Conservation (phyloP, 2,888 invertebrate genomes). For the Asteroscopus sphinx region DNA sequence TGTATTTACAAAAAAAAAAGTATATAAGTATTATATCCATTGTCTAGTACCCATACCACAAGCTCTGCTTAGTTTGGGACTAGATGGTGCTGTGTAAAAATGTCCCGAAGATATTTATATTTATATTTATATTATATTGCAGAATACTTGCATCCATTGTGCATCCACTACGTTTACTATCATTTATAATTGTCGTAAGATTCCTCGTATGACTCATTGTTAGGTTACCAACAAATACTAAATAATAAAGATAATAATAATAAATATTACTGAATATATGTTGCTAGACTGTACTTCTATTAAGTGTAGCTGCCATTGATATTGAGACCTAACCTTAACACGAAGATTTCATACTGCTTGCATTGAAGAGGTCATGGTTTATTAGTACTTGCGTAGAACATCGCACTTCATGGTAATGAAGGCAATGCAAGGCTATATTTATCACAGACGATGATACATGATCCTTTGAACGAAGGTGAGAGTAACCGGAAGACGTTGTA, state of each 20-base stretch:
- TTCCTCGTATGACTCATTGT: constrained; percentile 15
- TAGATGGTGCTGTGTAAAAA: too few species aligned
- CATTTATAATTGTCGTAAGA: constrained; percentile 2
- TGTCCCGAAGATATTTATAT: too few species aligned
- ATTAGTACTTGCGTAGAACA: constrained; percentile 10
- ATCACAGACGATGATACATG: constrained; percentile 1
- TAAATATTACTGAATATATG: constrained; percentile 5
- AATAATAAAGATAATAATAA: background rate
- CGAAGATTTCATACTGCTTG: constrained; percentile 16
- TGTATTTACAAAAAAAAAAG: too few species aligned
- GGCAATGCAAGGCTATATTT: too few species aligned
- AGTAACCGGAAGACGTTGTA: background rate
- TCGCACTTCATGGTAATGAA: constrained; percentile 4
- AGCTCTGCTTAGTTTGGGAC: too few species aligned
- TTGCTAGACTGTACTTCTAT: background rate
- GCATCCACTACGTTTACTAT: background rate
- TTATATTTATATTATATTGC: too few species aligned
- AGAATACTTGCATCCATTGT: too few species aligned
- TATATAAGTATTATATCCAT: too few species aligned
- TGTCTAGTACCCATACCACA: too few species aligned
- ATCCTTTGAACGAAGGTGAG: constrained; percentile 10
- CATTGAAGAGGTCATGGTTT: constrained; percentile 31
- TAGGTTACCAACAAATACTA: constrained; percentile 12
- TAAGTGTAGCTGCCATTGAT: background rate
- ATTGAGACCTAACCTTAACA: constrained; percentile 21